Evolutionary conservation across 2,113 vertebrate genomes (phyloP).

Genomic region (Chloropsis cyanopogon): DNA sequence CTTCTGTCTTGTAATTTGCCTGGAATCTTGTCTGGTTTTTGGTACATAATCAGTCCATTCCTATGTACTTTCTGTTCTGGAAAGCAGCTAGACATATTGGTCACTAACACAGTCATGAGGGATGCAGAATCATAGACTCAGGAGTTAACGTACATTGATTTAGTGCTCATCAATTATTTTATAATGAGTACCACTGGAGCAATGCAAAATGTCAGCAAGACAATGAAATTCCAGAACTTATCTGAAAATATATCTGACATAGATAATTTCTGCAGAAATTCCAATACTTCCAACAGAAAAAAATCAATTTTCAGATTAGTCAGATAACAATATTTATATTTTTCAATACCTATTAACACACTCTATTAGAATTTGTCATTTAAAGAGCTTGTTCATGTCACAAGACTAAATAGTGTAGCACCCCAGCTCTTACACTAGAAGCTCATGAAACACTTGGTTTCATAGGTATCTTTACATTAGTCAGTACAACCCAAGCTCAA

Average conservation of each 20-base stretch:
- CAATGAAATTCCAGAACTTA: not conserved
- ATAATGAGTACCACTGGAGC: not conserved
- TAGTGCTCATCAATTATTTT: slow-evolving; percentile 10
- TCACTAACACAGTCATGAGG: not conserved
- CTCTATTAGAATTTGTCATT: not conserved
- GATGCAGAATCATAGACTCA: not conserved
- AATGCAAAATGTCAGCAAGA: not conserved
- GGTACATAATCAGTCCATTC: not conserved
- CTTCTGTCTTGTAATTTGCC: not conserved
- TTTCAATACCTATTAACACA: not conserved
- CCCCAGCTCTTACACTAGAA: not conserved
- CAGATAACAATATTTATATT: not conserved
- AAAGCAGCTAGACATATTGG: not conserved
- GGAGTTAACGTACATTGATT: not conserved
- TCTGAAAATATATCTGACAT: not conserved
- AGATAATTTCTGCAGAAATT: not conserved
- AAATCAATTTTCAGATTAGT: not conserved
- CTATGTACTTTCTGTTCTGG: not conserved
- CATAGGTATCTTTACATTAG: not conserved
- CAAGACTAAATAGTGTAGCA: not conserved
- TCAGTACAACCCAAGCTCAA: not conserved
- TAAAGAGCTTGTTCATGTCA: not conserved
- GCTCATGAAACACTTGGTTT: not conserved
- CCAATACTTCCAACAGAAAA: not conserved
- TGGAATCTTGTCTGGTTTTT: not conserved